Percentiles rank a stretch among this genome's conserved stretches.
Conservation (phyloP, 2,797 vertebrate species). For the Trichosurus vulpecula region DNA sequence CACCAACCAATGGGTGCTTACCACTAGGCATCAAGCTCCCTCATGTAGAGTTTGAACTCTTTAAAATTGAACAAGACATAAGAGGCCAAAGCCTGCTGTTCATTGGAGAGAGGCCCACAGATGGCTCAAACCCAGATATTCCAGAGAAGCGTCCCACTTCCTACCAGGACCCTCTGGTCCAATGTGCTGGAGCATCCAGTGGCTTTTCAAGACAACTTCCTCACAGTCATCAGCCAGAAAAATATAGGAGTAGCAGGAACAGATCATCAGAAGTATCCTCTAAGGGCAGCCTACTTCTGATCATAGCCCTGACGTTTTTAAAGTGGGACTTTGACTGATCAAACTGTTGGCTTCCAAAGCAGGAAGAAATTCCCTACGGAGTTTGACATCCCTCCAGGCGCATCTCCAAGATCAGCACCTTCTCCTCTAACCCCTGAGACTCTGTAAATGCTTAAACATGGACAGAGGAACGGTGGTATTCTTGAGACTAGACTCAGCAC, state of each 20-base stretch:
- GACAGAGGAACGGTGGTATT: background rate
- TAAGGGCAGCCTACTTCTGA: conserved; percentile 60
- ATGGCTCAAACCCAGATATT: conserved; percentile 91
- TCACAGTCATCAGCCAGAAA: conserved; percentile 60
- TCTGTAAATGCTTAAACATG: background rate
- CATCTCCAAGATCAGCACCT: conserved; percentile 11
- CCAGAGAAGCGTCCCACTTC: conserved; percentile 90
- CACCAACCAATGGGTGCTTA: conserved; percentile 88
- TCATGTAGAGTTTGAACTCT: conserved; percentile 93
- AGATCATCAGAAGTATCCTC: conserved; percentile 53
- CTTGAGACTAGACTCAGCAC: background rate
- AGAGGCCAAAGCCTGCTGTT: conserved; percentile 88
- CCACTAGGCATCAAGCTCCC: conserved; percentile 92
- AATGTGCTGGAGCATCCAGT: conserved; percentile 81
- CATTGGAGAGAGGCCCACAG: conserved; percentile 90
- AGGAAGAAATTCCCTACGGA: background rate
- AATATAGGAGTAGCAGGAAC: background rate
- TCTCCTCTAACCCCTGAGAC: rapidly evolving
- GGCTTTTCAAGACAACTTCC: conserved; percentile 52
- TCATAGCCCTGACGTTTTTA: conserved; percentile 70
- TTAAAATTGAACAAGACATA: conserved; percentile 89
- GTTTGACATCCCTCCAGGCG: background rate
- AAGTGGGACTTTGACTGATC: conserved; percentile 68
- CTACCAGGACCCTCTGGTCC: conserved; percentile 91
- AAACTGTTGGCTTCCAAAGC: conserved; percentile 21